Evolutionary conservation across 1,140 invertebrate species (phyloP).

Genomic region (Brachionus calyciflorus): DNA sequence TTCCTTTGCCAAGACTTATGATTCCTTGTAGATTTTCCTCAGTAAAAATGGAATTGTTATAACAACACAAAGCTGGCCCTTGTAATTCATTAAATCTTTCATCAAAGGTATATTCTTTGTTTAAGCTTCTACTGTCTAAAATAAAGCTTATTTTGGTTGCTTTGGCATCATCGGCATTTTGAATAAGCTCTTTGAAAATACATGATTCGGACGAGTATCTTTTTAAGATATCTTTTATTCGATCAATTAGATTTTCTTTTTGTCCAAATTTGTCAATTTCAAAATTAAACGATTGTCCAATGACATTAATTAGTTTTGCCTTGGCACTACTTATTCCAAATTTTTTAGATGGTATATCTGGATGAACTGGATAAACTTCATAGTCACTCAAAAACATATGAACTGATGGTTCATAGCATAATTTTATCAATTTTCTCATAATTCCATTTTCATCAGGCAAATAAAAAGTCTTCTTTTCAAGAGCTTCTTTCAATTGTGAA

Average conservation of each 20-base stretch:
- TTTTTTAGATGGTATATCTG: neutral
- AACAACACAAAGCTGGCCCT: slow-evolving; percentile 51
- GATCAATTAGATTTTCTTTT: slow-evolving; percentile 52
- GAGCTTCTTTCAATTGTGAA: neutral
- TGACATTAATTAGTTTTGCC: neutral
- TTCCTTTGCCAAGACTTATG: slow-evolving; percentile 51
- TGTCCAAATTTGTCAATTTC: slow-evolving; percentile 51
- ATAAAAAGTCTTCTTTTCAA: neutral
- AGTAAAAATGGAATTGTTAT: slow-evolving; percentile 52
- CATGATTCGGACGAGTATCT: slow-evolving; percentile 53
- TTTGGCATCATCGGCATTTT: slow-evolving; percentile 61
- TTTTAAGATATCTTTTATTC: slow-evolving; percentile 52
- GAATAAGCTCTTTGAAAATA: slow-evolving; percentile 53
- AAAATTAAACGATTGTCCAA: neutral
- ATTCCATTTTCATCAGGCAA: slow-evolving; percentile 28
- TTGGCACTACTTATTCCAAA: neutral
- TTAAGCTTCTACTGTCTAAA: slow-evolving; percentile 50
- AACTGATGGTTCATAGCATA: neutral
- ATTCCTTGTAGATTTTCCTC: slow-evolving; percentile 51
- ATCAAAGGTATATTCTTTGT: slow-evolving; percentile 47
- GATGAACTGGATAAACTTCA: neutral
- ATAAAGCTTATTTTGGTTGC: slow-evolving; percentile 54
- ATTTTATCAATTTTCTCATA: neutral
- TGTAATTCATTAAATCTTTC: slow-evolving; percentile 49
- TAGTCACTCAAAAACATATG: neutral